Percentiles rank a stretch among this genome's conserved stretches.
These are phyloP conservation scores for Eustalomyia histrio DNA, from an alignment of 2,888 invertebrate species.

Conservation along the genomic window DNA sequence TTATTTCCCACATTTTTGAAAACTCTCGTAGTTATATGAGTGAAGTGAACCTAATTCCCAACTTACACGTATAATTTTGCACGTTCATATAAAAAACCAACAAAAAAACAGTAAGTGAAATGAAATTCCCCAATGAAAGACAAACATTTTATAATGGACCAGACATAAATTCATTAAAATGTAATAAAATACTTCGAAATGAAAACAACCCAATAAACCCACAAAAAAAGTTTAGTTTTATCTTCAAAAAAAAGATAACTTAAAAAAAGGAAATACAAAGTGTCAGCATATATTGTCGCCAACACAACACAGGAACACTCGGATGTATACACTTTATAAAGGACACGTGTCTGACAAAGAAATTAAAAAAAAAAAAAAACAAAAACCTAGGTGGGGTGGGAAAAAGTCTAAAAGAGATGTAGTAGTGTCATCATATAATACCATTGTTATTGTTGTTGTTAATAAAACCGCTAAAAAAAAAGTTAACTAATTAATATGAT, in stretches of 20 bases:
- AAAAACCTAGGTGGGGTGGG: neutral
- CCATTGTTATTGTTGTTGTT: neutral
- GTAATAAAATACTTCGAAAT: conserved; percentile 55
- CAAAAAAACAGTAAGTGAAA: conserved; percentile 38
- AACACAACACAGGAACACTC: neutral
- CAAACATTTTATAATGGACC: conserved; percentile 46
- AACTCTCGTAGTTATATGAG: too few species aligned
- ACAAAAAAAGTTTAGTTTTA: conserved; percentile 6
- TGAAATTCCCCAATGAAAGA: conserved; percentile 17
- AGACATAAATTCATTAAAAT: conserved; percentile 63
- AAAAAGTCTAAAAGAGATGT: neutral
- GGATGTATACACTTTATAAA: neutral
- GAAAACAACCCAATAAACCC: neutral
- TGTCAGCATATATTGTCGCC: neutral
- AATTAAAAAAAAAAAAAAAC: neutral
- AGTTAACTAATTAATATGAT: neutral
- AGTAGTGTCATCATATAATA: neutral
- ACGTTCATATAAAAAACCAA: neutral
- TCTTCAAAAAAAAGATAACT: neutral
- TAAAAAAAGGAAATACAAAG: neutral
- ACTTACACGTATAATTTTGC: neutral
- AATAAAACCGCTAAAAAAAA: neutral
- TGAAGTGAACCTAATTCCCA: neutral
- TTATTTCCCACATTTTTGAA: neutral
- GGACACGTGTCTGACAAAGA: neutral